A percentile compares a stretch with the other conserved stretches of the same genome.
Conservation (phyloP, 2,113 vertebrate species). For the Esox niger region DNA sequence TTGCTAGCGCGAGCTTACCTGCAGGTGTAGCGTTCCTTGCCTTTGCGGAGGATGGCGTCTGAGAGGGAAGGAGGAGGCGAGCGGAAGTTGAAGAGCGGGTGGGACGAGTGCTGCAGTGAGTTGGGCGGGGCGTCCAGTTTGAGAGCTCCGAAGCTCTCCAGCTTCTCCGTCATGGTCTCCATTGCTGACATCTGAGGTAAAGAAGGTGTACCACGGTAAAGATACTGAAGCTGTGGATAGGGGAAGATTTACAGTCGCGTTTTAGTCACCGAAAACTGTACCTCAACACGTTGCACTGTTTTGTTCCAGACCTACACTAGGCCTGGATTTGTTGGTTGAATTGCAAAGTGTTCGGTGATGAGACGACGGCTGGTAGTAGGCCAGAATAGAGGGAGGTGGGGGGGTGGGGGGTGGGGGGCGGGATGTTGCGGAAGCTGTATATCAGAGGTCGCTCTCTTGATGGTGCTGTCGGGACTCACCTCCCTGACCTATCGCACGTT, state of each 20-base stretch:
- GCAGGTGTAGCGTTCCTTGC: slow-evolving; percentile 98
- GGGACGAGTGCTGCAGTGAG: slow-evolving; percentile 89
- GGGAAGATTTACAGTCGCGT: too few relatives aligned
- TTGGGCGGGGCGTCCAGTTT: slow-evolving; percentile 84
- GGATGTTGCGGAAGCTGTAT: slow-evolving; percentile 68
- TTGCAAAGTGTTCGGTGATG: too few relatives aligned
- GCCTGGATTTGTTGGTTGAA: too few relatives aligned
- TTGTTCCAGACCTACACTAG: too few relatives aligned
- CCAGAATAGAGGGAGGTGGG: slow-evolving; percentile 4
- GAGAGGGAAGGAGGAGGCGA: slow-evolving; percentile 92
- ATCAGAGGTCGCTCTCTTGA: slow-evolving; percentile 75
- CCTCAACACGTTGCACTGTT: too few relatives aligned
- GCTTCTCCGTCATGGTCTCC: slow-evolving; percentile 97
- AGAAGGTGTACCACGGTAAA: slow-evolving; percentile 1
- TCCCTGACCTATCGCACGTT: slow-evolving; percentile 82
- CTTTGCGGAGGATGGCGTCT: slow-evolving; percentile 97
- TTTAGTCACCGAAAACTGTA: too few relatives aligned
- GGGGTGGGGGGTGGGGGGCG: neutral
- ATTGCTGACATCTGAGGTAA: slow-evolving; percentile 91
- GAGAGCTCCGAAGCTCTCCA: slow-evolving; percentile 91
- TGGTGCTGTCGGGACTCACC: slow-evolving; percentile 76
- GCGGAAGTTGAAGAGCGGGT: slow-evolving; percentile 95
- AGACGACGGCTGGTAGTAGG: neutral
- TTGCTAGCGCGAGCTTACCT: slow-evolving; percentile 70
- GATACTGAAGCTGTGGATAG: neutral